Base-by-base conservation (phyloP, 2,113 vertebrate species). In the Neopipo cinnamomea region DNA sequence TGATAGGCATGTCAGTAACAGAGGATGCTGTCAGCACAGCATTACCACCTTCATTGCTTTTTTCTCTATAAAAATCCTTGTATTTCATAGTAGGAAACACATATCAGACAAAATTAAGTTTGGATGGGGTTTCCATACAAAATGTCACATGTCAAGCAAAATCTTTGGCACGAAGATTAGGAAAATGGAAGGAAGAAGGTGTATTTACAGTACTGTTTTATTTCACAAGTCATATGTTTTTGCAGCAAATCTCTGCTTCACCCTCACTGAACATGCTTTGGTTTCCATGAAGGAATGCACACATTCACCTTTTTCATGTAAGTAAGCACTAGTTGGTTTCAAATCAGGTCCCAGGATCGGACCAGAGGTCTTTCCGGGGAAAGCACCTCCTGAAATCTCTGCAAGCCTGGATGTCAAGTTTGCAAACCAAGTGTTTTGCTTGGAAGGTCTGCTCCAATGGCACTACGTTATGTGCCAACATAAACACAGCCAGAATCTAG, bases 401-500 rank as follows among this genome's bases (percentile, higher is more conserved):
- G 46, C 28, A 37, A 73, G 28, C 23, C 25, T 50, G 39, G 28
- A 70, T 62, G 49, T 73, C 67, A 88, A 46, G 42, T 74, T 90
- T 77, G 46, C 79, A 90, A 80, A 93, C 50, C 46, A 46, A 93
- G 59, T 93, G 79, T 94, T 97, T 93, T 91, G 62, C 55, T 94
- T 83, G 30, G 41, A 74, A 89, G 59, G 39, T 50, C 85, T 93
- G 71, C 71, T 96, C 79, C 95, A 77, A 94, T 58, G 88, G 85
- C 78, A 79, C 66, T 59, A 83, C 85, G 77, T 85, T 39, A 90
- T 53, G 50, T 53, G 63, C 6, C 31, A 96, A 91, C 73, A 59
- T 35, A 92, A 96, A 91, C 85, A 91, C 30, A 94, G 90, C 71
- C 88, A 93, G 63, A 73, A 95, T 39, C 55, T 93, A 81, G 50